phyloP scores from a whole-genome alignment of 2,888 invertebrate species.

The Trachelus tabidus region DNA sequence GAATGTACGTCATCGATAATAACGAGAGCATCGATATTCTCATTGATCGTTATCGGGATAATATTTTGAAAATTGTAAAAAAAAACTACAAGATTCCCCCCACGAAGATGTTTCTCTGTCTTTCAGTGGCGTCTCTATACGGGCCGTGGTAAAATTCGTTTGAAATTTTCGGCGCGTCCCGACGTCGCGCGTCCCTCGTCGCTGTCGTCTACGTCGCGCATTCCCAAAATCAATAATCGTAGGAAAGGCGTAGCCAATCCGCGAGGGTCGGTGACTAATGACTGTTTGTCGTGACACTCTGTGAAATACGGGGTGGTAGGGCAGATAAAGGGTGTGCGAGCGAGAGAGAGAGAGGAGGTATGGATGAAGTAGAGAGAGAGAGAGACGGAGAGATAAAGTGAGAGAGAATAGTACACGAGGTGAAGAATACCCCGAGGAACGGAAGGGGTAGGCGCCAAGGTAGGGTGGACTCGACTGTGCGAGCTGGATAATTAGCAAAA shows the following conservation, averaged over 20 bases:
- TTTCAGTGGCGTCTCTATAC: no score
- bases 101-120: no score
- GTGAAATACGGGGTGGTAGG: constrained; percentile 36
- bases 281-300: constrained; percentile 45
- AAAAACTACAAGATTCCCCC: no score
- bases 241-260: constrained; percentile 1
- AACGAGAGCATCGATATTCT: no score
- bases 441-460: no score
- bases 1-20: no score
- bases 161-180: no score
- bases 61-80: no score
- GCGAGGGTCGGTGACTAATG: constrained; percentile 44
- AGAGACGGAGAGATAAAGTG: constrained; percentile 6
- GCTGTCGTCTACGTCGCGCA: background rate
- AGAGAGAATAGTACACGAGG: background rate
- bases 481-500: constrained; percentile 51
- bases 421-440: no score
- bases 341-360: constrained; percentile 2
- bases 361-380: constrained; percentile 1
- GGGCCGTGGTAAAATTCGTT: no score
- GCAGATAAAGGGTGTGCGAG: background rate
- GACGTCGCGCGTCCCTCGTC: background rate
- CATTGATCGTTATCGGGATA: no score
- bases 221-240: background rate
- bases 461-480: background rate